Evolutionary conservation across 1,140 invertebrate genomes (phyloP).

Genomic region (Hycleus cichorii): DNA sequence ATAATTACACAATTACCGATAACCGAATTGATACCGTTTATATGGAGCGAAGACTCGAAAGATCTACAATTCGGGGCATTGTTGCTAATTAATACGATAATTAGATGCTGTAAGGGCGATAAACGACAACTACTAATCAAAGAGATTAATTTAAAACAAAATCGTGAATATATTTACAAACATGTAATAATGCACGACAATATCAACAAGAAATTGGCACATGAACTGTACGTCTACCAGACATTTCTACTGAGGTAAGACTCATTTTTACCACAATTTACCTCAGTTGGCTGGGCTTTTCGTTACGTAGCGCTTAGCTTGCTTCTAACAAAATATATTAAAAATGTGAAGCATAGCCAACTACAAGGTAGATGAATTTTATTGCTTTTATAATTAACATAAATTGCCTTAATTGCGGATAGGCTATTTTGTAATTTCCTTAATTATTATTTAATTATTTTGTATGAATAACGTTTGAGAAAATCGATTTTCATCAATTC

Average conservation of each 20-base stretch:
- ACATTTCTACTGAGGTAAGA: slow-evolving; percentile 31
- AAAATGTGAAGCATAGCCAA: too few species aligned
- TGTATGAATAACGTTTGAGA: too few species aligned
- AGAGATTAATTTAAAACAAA: slow-evolving; percentile 28
- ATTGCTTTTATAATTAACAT: too few species aligned
- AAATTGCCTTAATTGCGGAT: too few species aligned
- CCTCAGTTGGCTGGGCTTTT: too few species aligned
- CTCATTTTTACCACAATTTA: neutral
- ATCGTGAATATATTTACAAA: slow-evolving; percentile 29
- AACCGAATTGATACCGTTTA: slow-evolving; percentile 21
- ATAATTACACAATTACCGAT: slow-evolving; percentile 24
- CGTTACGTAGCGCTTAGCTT: too few species aligned
- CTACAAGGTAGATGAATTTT: too few species aligned
- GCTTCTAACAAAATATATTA: too few species aligned
- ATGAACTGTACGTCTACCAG: slow-evolving; percentile 34
- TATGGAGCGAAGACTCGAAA: slow-evolving; percentile 9
- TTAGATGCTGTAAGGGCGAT: slow-evolving; percentile 27
- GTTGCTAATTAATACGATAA: slow-evolving; percentile 30
- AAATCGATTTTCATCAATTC: too few species aligned
- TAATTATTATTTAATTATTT: too few species aligned
- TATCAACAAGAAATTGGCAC: slow-evolving; percentile 26
- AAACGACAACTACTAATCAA: slow-evolving; percentile 29
- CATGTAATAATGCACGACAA: slow-evolving; percentile 26
- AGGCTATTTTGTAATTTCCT: too few species aligned
- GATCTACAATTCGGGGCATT: slow-evolving; percentile 28